Conservation (phyloP, 1,140 invertebrate genomes). For the Drosophila dunni region DNA sequence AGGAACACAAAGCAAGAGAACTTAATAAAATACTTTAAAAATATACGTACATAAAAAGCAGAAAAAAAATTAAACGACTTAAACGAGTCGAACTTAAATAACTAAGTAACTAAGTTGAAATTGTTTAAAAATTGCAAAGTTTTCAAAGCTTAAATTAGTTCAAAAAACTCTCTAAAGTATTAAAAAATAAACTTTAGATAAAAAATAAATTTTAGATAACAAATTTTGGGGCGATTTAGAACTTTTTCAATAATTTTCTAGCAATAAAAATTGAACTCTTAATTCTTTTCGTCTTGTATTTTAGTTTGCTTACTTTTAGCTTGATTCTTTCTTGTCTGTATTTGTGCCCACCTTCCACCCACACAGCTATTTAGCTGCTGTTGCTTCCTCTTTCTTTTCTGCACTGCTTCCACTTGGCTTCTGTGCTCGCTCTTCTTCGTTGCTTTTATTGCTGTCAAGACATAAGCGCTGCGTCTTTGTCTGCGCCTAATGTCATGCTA, state of each 20-base stretch:
- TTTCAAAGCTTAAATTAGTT: too few relatives aligned
- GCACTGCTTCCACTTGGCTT: neutral
- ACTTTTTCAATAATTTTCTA: too few relatives aligned
- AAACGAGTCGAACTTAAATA: too few relatives aligned
- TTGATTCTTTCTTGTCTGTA: slow-evolving; percentile 13
- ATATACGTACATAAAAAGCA: too few relatives aligned
- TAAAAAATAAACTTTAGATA: too few relatives aligned
- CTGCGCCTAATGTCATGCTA: slow-evolving; percentile 57
- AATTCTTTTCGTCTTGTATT: neutral
- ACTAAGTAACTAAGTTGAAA: too few relatives aligned
- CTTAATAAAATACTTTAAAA: neutral
- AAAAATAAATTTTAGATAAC: too few relatives aligned
- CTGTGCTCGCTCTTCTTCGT: neutral
- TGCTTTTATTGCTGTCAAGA: slow-evolving; percentile 45
- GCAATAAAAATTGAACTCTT: too few relatives aligned
- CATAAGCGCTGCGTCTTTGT: slow-evolving; percentile 35
- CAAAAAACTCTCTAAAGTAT: too few relatives aligned
- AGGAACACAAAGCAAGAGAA: neutral
- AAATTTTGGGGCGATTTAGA: too few relatives aligned
- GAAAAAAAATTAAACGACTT: neutral
- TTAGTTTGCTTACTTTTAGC: neutral
- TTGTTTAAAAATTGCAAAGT: too few relatives aligned
- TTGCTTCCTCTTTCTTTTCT: neutral
- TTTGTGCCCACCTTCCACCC: slow-evolving; percentile 22
- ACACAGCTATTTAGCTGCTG: neutral